A percentile compares a stretch with the other conserved stretches of the same genome.
Evolutionary conservation across 2,113 vertebrate species (phyloP).

Genomic region (Leptobrachium ailaonicum): DNA sequence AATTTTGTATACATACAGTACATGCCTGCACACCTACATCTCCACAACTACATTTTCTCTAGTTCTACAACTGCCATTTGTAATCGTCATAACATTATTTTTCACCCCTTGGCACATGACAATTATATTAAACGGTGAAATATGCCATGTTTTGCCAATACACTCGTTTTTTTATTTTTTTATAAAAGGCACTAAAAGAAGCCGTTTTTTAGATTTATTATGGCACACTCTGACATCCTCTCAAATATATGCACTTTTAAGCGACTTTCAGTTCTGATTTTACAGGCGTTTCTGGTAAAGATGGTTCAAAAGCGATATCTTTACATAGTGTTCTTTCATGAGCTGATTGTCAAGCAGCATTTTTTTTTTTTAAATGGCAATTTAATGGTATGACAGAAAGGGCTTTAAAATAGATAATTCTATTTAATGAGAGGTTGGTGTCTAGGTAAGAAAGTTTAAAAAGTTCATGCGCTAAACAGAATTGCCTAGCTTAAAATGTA

Average conservation of each 20-base stretch:
- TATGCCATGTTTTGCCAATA: slow-evolving; percentile 28
- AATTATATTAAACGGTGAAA: slow-evolving; percentile 19
- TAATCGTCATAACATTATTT: not conserved
- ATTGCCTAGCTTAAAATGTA: not conserved
- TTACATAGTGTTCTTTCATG: not conserved
- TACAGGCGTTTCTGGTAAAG: slow-evolving; percentile 31
- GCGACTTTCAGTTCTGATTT: slow-evolving; percentile 41
- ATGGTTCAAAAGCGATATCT: slow-evolving; percentile 34
- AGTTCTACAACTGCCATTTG: not conserved
- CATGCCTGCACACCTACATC: no score
- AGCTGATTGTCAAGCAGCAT: slow-evolving; percentile 30
- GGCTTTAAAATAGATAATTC: slow-evolving; percentile 33
- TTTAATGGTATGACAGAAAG: slow-evolving; percentile 25
- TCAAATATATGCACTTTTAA: slow-evolving; percentile 38
- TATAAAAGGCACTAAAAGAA: slow-evolving; percentile 28
- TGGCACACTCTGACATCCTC: slow-evolving; percentile 33
- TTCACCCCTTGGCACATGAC: not conserved
- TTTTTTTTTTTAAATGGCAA: slow-evolving; percentile 29
- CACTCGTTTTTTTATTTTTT: slow-evolving; percentile 36
- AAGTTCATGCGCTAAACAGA: slow-evolving; percentile 15
- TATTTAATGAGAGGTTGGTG: slow-evolving; percentile 40
- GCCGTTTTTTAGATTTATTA: slow-evolving; percentile 31
- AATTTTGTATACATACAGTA: no score
- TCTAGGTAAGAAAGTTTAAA: slow-evolving; percentile 28
- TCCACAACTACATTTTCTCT: not conserved